Base-by-base conservation (phyloP, 2,888 invertebrate species). In the Parascotia fuliginaria region DNA sequence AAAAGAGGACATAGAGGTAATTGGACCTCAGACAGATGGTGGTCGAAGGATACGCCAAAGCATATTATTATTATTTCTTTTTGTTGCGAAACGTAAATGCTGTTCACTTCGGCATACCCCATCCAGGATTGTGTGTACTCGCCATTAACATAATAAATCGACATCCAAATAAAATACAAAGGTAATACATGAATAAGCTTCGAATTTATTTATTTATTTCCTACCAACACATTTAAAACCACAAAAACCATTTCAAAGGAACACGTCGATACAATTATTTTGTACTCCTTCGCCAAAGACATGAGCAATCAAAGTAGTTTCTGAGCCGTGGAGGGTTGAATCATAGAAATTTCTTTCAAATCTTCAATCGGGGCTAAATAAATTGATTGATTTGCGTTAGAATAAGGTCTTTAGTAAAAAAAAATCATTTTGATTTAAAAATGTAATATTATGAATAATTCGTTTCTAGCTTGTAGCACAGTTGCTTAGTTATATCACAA, bases 231-330 rank as follows among this genome's bases (percentile, higher is more conserved):
- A 11, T 14, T 16, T 16, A 33, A 33, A 33, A 16, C 14, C 16
- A 41, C 34, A 24, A 48, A 59, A 60, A 48, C 34, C 34, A 16
- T 49, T 52, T 22, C 15, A 19, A 39, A 39, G 29, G 51, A 51
- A 48, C 38, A 28, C 48, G 44, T 38, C 19, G 28, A 51, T 50
- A 58, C 47, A 54, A 54, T 63, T 57, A 57, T 49, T 48, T 47
- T 36, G 9, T 12, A 50, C 40, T 39, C 42, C 27, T 50, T 27
- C 37, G 33, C 34, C 48, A 61, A 61, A 61, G 62, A 50, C 50
- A 63, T 51, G 54, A 54, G 67, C 55, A 67, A 67, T 63, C 48
- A 59, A 67, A 59, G 32, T 54, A 63, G 49, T 62, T 42, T 43
- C 13, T 42, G 34, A 48, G 42, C 14, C 33, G 32, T 22, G 24